Conservation (phyloP, 2,113 vertebrate species). For the human (Homo sapiens) region DNA sequence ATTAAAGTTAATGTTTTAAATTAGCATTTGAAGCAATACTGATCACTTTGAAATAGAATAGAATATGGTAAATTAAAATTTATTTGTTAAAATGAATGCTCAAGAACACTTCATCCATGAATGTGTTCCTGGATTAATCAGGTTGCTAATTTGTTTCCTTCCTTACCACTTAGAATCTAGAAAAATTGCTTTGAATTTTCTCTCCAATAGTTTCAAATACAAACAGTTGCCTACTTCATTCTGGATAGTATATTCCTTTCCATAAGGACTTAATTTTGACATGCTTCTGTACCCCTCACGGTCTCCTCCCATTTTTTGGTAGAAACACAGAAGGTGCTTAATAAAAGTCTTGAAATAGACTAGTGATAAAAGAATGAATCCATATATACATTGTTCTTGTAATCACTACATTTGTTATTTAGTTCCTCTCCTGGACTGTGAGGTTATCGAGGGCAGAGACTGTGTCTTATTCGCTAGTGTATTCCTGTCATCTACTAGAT, state of each 20-base stretch:
- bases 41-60: not conserved
- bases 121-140: not conserved
- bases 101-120: not conserved
- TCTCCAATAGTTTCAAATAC: not conserved
- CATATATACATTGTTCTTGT: not conserved
- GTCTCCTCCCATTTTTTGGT: not conserved
- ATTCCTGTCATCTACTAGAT: not conserved
- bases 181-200: slow-evolving; percentile 1
- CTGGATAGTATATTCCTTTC: not conserved
- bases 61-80: not conserved
- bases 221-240: not conserved
- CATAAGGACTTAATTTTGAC: not conserved
- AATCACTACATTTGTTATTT: not conserved
- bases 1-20: slow-evolving; percentile 17
- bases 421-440: not conserved
- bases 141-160: not conserved
- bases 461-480: not conserved
- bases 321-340: not conserved
- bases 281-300: not conserved
- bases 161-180: not conserved
- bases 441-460: not conserved
- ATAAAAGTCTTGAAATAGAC: not conserved
- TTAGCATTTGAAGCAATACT: not conserved
- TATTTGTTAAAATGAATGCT: not conserved
- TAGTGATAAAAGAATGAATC: not conserved